phyloP scores from a whole-genome alignment of 2,113 vertebrate species.

The Panthera leo region DNA sequence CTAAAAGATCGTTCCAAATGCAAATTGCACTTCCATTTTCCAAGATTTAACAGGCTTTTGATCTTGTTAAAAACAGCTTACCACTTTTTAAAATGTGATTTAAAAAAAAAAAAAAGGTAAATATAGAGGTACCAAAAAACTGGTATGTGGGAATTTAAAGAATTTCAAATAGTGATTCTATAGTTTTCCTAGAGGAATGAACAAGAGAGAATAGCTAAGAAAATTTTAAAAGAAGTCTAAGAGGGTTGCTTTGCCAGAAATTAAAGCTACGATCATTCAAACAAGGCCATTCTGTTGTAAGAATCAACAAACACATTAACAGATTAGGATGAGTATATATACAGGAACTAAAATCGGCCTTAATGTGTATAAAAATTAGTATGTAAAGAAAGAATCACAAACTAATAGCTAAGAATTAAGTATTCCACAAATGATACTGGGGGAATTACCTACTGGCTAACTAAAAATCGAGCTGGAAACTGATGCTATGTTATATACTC shows the following conservation, averaged over 20 bases:
- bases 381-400: background rate
- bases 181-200: background rate
- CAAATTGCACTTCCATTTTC: slow-evolving; percentile 23
- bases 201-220: background rate
- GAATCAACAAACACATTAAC: background rate
- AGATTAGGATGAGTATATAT: background rate
- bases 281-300: background rate
- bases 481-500: background rate
- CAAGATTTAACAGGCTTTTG: background rate
- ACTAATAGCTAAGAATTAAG: background rate
- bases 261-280: slow-evolving; percentile 9
- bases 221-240: background rate
- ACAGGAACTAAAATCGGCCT: background rate
- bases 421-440: background rate
- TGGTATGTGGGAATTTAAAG: background rate
- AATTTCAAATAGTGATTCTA: slow-evolving; percentile 20
- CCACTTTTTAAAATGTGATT: background rate
- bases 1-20: background rate
- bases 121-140: background rate
- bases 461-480: background rate
- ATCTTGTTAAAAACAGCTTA: background rate
- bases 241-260: background rate
- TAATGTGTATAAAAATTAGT: background rate
- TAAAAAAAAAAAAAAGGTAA: background rate
- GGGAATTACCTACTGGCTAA: background rate